Evolutionary conservation across 2,113 vertebrate genomes (phyloP), one percentile per base, ranked within the genome.

Genomic region (Gobius niger): DNA sequence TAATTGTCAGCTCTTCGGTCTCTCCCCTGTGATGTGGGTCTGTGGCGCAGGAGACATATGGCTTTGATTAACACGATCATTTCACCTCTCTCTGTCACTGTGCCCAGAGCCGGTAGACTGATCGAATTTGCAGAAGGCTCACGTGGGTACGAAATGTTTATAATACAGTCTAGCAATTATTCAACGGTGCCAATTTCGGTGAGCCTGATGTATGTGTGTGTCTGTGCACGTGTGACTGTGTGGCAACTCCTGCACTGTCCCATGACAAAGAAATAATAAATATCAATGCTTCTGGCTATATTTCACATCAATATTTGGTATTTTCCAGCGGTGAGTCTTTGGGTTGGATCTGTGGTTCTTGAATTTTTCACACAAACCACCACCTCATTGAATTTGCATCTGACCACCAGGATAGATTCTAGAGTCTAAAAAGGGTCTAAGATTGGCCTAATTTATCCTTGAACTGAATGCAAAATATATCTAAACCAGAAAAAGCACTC

Each of bases 41-140:
- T 51, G 72, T 44, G 44, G 81, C 85, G 79, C 70, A 82, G 89
- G 50, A 85, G 83, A 84, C 92, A 93, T 91, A 71, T 93, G 92
- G 90, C 82, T 91, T 78, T 90, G 90, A 92, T 93, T 92, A 91
- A 57, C 82, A 78, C 57, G 60, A 85, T 87, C 80, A 70, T 89
- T 90, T 85, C 87, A 85, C 81, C 88, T 85, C 81, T 72, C 75
- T 78, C 84, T 89, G 85, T 87, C 83, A 71, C 72, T 71, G 57
- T 86, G 86, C 85, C 89, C 88, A 83, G 89, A 90, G 72, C 85
- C 80, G 81, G 87, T 62, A 75, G 84, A 81, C 88, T 92, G 90
- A 93, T 90, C 89, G 88, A 89, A 88, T 89, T 85, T 69, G 73
- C 91, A 92, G 91, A 91, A 76, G 75, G 73, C 74, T 78, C 75